phyloP scores from a whole-genome alignment of 2,797 vertebrate genomes.

The Chaunax sp. region DNA sequence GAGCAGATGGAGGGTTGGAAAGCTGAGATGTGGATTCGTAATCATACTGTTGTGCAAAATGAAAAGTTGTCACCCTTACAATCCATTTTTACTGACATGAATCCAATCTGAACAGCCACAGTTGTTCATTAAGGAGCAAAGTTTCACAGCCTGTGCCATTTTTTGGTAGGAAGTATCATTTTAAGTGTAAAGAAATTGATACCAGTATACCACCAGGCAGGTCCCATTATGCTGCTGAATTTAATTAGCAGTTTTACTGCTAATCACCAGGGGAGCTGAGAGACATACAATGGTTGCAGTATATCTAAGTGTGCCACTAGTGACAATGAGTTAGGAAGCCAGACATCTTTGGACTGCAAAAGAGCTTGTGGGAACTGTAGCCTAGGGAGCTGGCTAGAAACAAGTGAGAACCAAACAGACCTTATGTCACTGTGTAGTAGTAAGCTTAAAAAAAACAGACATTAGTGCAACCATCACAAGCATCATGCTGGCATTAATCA shows the following conservation, averaged over 20 bases:
- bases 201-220: constrained; percentile 32
- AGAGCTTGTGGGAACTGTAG: constrained; percentile 48
- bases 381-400: constrained; percentile 45
- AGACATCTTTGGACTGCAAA: constrained; percentile 58
- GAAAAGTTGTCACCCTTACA: not conserved
- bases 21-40: constrained; percentile 15
- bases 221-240: constrained; percentile 60
- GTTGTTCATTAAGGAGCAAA: not conserved
- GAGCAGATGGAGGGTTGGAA: constrained; percentile 19
- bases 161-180: not conserved
- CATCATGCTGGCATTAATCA: constrained; percentile 18
- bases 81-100: not conserved
- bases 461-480: constrained; percentile 7
- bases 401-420: constrained; percentile 38
- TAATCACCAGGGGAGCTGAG: constrained; percentile 64
- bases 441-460: not conserved
- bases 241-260: constrained; percentile 73
- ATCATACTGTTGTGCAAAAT: constrained; percentile 1
- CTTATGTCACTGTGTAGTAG: constrained; percentile 10
- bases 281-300: constrained; percentile 56
- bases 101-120: not conserved
- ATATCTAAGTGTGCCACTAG: constrained; percentile 66
- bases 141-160: not conserved
- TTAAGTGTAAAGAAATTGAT: constrained; percentile 24
- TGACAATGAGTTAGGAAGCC: constrained; percentile 47